Percentiles rank a stretch among this genome's conserved stretches.
Conservation (phyloP, 2,113 vertebrate genomes). For the Psilopogon haemacephalus region DNA sequence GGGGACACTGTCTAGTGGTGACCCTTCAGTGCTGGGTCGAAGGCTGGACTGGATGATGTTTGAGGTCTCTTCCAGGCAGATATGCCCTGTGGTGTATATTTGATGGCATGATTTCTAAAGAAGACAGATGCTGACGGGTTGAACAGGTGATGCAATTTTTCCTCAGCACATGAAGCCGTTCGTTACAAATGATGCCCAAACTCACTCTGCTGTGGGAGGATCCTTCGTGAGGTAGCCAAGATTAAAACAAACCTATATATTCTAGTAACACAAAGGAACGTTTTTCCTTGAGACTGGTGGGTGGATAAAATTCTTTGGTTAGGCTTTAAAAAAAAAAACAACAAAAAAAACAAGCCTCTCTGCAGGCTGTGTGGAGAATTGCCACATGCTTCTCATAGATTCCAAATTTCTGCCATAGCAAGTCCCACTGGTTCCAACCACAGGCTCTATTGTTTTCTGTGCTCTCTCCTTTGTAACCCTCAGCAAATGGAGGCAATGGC, state of each 20-base stretch:
- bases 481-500: slow-evolving; percentile 32
- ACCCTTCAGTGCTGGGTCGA: no score
- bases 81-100: not conserved
- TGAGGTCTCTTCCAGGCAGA: no score
- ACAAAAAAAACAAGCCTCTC: no score
- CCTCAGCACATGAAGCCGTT: not conserved
- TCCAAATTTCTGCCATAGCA: slow-evolving; percentile 79
- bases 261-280: slow-evolving; percentile 72
- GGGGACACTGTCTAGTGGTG: no score
- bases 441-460: slow-evolving; percentile 74
- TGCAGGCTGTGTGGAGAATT: slow-evolving; percentile 57
- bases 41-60: no score
- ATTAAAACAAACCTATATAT: slow-evolving; percentile 69
- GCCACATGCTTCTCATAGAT: slow-evolving; percentile 81
- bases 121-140: not conserved
- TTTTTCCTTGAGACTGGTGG: slow-evolving; percentile 66
- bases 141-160: not conserved
- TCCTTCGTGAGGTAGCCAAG: slow-evolving; percentile 51
- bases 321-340: slow-evolving; percentile 10
- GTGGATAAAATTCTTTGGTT: slow-evolving; percentile 65
- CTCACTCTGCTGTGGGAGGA: slow-evolving; percentile 36
- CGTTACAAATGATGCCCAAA: not conserved
- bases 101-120: not conserved
- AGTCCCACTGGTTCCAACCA: slow-evolving; percentile 70
- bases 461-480: slow-evolving; percentile 42